Evolutionary conservation across 2,113 vertebrate species (phyloP).

Genomic region (Lagopus muta): DNA sequence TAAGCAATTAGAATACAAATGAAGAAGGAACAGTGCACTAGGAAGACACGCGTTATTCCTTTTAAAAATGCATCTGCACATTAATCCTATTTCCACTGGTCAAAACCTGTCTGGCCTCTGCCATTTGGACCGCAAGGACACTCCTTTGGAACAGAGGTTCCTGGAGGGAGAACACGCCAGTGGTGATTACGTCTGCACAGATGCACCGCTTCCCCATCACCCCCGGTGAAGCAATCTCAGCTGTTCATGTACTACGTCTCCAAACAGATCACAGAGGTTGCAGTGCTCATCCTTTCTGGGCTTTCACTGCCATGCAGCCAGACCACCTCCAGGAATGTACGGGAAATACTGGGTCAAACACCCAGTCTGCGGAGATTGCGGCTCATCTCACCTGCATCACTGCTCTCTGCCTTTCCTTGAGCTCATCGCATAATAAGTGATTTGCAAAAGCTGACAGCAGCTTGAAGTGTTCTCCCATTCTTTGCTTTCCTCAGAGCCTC

Average conservation of each 20-base stretch:
- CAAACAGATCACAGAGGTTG: background rate
- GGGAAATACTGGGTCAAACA: background rate
- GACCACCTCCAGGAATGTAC: background rate
- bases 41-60: background rate
- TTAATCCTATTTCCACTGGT: background rate
- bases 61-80: background rate
- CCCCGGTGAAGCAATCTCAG: fast-evolving
- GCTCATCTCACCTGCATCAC: background rate
- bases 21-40: background rate
- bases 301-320: too few species aligned
- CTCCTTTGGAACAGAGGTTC: background rate
- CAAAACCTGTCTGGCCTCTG: background rate
- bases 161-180: fast-evolving
- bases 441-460: fast-evolving
- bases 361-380: background rate
- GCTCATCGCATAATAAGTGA: background rate
- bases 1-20: background rate
- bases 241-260: background rate
- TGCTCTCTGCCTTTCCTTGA: background rate
- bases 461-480: background rate
- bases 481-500: background rate
- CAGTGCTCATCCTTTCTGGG: fast-evolving
- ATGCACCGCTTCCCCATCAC: background rate
- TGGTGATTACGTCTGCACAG: fast-evolving
- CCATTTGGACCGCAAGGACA: background rate